Base-by-base conservation (phyloP, 2,888 invertebrate species). In the Mylabris sibirica region DNA sequence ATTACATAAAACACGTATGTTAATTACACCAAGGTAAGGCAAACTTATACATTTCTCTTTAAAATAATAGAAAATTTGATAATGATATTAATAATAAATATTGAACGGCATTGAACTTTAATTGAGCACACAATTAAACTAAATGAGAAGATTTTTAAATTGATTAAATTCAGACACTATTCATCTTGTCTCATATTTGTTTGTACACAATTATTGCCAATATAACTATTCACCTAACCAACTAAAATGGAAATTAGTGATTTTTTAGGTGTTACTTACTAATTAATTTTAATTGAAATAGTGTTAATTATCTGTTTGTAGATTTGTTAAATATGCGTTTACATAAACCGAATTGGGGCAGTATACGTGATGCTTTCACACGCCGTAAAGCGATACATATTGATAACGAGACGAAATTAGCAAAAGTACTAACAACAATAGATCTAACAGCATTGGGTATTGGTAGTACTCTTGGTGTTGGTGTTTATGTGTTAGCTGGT, bases 401-500 rank as follows among this genome's bases (percentile, higher is more conserved):
- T 68, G 82, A 84, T n/a, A 78, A 76, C 57, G 85, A 85, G 69
- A 85, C 86, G 2, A 86, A 87, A 68, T 84, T 93, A 41, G 90
- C 92, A 11, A 88, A 94, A 75, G 94, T 94, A 63, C 87, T 97
- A 2, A 91, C 91, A 0, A 92, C 93, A 0, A 84, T 96, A 12
- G 96, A 97, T 85, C 87, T 97, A 60, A 96, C 95, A 0, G 92
- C 93, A 0, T 84, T 97, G 57, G 96, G 91, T 0, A 90, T 94
- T 24, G 94, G 94, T 38, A 92, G 92, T 71, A 94, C 94, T 0
- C 88, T 97, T 17, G 97, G 97, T 0, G 94, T 96, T 11, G 97
- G 97, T 0, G 93, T 97, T 59, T 97, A 97, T 83, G 95, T 97
- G 44, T 84, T 97, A 64, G 94, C 94, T 20, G 96, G 95, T 0